Base-by-base conservation (phyloP, 2,113 vertebrate genomes). In the Cyanocitta stelleri region DNA sequence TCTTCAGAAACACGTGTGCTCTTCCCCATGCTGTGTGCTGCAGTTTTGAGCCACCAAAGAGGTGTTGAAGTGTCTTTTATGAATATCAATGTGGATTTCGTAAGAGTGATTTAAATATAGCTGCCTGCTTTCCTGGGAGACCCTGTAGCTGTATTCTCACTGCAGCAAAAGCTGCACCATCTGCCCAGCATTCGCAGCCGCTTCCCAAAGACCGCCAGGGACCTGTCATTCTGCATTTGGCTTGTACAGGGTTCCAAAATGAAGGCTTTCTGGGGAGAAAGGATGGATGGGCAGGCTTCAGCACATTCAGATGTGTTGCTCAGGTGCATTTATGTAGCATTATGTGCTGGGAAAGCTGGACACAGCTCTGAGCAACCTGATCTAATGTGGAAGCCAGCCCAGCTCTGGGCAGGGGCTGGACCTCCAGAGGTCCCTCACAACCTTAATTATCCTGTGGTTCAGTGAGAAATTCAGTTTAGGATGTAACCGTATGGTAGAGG, bases 81-180 rank as follows among this genome's bases (percentile, higher is more conserved):
- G 93, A 96, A 93, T 94, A 95, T 92, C 95, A 81, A 84, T 55
- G 92, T 7, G 37, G 74, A 88, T 95, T 96, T 96, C 16, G 2
- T 91, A 90, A 92, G 84, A 90, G 41, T 10, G 73, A 54, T 94
- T 96, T 95, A 96, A 93, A 96, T 96, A 95, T 86, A 97, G 85
- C 92, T 62, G 72, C 68, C 72, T 94, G 72, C 82, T 72, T 96
- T 88, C 93, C 90, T 91, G 76, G 92, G 95, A 96, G 92, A 90
- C 88, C 92, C 90, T 63, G 71, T 74, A 83, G 63, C 85, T 24
- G 56, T 67, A n/a, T 71, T 85, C 91, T 93, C 72, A 85, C 75
- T 83, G 90, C 93, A 95, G 92, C 52, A 55, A 94, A 63, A 92
- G 88, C 92, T 72, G 92, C 69, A 71, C 92, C 96, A 94, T 95